Evolutionary conservation across 2,888 invertebrate species (phyloP).

Genomic region (Mesorhabditis spiculigera): DNA sequence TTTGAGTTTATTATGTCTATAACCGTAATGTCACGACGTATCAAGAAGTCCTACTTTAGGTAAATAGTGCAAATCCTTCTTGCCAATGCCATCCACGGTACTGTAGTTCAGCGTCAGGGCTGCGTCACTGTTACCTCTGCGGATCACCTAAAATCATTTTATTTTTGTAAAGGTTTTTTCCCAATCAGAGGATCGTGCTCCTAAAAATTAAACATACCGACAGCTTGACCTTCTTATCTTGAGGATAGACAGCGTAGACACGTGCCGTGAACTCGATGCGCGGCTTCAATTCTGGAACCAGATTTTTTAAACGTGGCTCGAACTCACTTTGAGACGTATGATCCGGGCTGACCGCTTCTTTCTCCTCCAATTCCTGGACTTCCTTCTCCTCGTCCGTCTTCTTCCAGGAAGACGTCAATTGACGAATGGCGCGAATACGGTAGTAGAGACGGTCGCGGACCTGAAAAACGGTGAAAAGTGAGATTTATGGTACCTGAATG

Average conservation of each 20-base stretch:
- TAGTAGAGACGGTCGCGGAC: slow-evolving; percentile 66
- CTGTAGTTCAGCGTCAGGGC: slow-evolving; percentile 61
- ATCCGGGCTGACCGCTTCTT: slow-evolving; percentile 13
- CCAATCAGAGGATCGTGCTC: too few relatives aligned
- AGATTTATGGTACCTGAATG: too few relatives aligned
- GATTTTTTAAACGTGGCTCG: too few relatives aligned
- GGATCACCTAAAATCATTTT: slow-evolving; percentile 29
- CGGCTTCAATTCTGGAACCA: slow-evolving; percentile 29
- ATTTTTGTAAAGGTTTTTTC: not conserved
- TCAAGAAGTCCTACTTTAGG: slow-evolving; percentile 54
- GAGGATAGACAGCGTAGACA: slow-evolving; percentile 29
- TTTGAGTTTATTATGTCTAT: slow-evolving; percentile 15
- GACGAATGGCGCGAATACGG: slow-evolving; percentile 63
- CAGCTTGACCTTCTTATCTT: slow-evolving; percentile 24
- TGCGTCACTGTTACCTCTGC: slow-evolving; percentile 32
- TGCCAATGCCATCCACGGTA: slow-evolving; percentile 67
- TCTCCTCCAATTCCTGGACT: slow-evolving; percentile 20
- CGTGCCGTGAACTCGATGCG: slow-evolving; percentile 42
- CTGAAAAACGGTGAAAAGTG: slow-evolving; percentile 15
- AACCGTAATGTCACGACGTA: too few relatives aligned
- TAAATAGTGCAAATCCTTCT: slow-evolving; percentile 65
- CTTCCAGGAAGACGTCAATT: slow-evolving; percentile 34
- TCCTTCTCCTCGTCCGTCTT: slow-evolving; percentile 30
- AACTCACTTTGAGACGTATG: slow-evolving; percentile 14
- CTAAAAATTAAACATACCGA: slow-evolving; percentile 17